A percentile compares a stretch with the other conserved stretches of the same genome.
Evolutionary conservation across 1,140 invertebrate genomes (phyloP).

Genomic region (Drosophila sulfurigaster): DNA sequence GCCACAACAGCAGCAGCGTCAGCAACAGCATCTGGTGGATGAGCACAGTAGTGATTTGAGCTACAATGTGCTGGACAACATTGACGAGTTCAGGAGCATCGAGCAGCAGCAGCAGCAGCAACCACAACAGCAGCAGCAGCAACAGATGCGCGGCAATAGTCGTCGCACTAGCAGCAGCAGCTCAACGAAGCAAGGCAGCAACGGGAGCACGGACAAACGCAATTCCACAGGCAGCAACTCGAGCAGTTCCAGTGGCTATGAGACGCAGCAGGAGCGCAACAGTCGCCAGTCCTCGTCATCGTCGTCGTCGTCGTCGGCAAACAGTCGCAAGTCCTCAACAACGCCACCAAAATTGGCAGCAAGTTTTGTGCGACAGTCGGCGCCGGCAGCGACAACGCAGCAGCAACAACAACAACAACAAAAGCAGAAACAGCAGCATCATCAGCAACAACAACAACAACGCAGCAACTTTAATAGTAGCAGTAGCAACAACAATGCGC

Average conservation of each 20-base stretch:
- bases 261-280: conserved; percentile 67
- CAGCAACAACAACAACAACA: conserved; percentile 35
- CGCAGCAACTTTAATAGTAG: conserved; percentile 17
- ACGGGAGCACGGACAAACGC: conserved; percentile 58
- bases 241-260: conserved; percentile 68
- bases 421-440: conserved; percentile 42
- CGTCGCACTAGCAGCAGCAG: conserved; percentile 37
- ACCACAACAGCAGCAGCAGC: conserved; percentile 46
- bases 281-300: conserved; percentile 33
- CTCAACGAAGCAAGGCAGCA: conserved; percentile 29
- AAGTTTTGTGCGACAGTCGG: conserved; percentile 60
- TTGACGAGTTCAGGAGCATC: conserved; percentile 74
- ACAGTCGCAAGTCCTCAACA: conserved; percentile 58
- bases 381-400: conserved; percentile 26
- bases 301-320: conserved; percentile 33
- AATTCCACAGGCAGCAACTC: conserved; percentile 72
- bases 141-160: conserved; percentile 33
- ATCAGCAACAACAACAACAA: conserved; percentile 37
- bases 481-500: conserved; percentile 41
- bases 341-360: conserved; percentile 64
- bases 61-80: conserved; percentile 80
- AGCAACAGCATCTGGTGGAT: conserved; percentile 64
- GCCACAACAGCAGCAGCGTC: conserved; percentile 62
- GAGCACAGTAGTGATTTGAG: conserved; percentile 76
- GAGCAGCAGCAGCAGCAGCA: conserved; percentile 42